Conservation (phyloP, 1,140 invertebrate species). For the Phymastichus coffea region DNA sequence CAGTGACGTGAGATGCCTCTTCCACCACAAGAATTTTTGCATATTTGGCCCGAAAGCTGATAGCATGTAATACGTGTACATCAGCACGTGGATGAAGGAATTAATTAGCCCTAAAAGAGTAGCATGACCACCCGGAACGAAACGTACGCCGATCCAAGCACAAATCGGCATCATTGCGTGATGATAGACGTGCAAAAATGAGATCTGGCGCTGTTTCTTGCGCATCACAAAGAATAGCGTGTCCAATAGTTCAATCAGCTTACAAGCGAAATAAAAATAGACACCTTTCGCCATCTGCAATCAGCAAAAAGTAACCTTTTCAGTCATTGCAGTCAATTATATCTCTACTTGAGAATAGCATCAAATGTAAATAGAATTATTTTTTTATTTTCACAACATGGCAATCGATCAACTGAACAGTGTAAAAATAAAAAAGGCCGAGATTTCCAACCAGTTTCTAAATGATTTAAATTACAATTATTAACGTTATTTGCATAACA, state of each 20-base stretch:
- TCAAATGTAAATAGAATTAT: too few relatives aligned
- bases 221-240: constrained; percentile 81
- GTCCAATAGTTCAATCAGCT: constrained; percentile 67
- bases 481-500: too few relatives aligned
- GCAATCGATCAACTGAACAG: too few relatives aligned
- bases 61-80: constrained; percentile 84
- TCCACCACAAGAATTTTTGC: constrained; percentile 91
- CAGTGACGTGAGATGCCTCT: constrained; percentile 81
- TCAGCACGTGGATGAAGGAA: constrained; percentile 79
- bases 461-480: not conserved
- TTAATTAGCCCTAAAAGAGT: constrained; percentile 84
- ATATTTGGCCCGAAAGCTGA: constrained; percentile 78
- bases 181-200: constrained; percentile 76
- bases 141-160: constrained; percentile 85
- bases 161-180: constrained; percentile 72
- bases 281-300: constrained; percentile 52
- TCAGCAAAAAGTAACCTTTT: not conserved
- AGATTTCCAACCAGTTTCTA: not conserved
- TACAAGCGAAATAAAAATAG: constrained; percentile 59
- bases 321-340: too few relatives aligned
- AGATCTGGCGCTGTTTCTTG: constrained; percentile 76
- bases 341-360: too few relatives aligned
- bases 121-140: constrained; percentile 74
- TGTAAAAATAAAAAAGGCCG: not conserved
- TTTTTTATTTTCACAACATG: too few relatives aligned